phyloP scores from a whole-genome alignment of 2,888 invertebrate species.

The Nomada hirtipes region DNA sequence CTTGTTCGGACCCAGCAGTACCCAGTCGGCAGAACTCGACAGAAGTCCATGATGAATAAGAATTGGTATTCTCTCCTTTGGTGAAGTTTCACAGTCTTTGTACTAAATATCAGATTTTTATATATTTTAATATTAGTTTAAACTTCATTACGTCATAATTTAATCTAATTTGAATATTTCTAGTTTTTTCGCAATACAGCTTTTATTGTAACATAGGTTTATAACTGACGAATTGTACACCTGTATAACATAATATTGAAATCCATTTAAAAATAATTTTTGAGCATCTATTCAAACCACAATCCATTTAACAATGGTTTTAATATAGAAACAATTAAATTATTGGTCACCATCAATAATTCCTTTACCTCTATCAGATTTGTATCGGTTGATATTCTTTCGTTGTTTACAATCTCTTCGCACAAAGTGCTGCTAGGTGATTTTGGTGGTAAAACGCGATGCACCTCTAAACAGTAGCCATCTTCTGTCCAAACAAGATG shows the following conservation, averaged over 20 bases:
- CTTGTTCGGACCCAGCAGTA: conserved; percentile 80
- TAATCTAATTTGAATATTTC: conserved; percentile 1
- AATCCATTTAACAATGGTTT: neutral
- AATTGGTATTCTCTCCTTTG: conserved; percentile 62
- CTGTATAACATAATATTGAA: neutral
- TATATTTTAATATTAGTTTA: neutral
- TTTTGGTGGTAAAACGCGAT: conserved; percentile 80
- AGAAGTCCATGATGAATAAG: conserved; percentile 79
- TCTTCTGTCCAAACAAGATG: conserved; percentile 85
- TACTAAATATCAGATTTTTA: conserved; percentile 9
- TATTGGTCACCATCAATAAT: neutral
- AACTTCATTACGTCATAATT: neutral
- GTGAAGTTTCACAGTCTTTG: neutral
- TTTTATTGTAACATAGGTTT: neutral
- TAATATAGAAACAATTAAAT: conserved; percentile 13
- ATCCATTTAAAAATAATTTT: neutral
- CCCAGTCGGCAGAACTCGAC: conserved; percentile 82
- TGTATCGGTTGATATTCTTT: neutral
- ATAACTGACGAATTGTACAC: neutral
- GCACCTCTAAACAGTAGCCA: conserved; percentile 84
- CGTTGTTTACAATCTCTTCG: neutral
- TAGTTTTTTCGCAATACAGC: neutral
- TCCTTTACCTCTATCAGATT: conserved; percentile 8
- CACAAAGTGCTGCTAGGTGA: neutral
- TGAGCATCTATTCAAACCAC: neutral